Evolutionary conservation across 2,888 invertebrate species (phyloP).

Genomic region (Lottia gigantea): DNA sequence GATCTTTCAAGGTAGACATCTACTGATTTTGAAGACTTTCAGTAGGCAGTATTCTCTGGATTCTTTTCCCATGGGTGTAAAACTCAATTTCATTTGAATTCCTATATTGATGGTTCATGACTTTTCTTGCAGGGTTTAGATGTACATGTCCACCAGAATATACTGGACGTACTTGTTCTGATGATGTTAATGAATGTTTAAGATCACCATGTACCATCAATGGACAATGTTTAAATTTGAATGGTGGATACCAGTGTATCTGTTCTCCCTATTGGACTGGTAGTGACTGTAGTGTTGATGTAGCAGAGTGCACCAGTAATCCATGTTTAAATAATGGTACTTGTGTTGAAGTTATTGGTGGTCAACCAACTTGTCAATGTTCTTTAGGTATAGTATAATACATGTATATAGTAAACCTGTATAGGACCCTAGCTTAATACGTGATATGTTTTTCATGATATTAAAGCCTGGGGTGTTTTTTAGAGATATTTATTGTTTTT

Average conservation of each 20-base stretch:
- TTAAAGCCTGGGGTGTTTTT: too few relatives aligned
- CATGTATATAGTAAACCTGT: background rate
- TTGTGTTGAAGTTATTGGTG: conserved; percentile 72
- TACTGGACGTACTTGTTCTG: conserved; percentile 80
- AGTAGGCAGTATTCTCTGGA: too few relatives aligned
- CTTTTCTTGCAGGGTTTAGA: conserved; percentile 23
- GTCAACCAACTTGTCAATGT: conserved; percentile 33
- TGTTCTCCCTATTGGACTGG: conserved; percentile 71
- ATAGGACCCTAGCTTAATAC: too few relatives aligned
- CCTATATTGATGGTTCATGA: background rate
- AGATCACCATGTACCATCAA: conserved; percentile 41
- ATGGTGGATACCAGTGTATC: conserved; percentile 88
- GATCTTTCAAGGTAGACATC: too few relatives aligned
- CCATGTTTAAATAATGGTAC: conserved; percentile 91
- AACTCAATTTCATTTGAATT: background rate
- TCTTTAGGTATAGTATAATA: conserved; percentile 23
- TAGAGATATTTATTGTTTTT: too few relatives aligned
- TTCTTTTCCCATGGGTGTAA: background rate
- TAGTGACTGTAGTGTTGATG: conserved; percentile 65
- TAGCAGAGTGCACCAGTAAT: conserved; percentile 80
- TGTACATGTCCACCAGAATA: conserved; percentile 67
- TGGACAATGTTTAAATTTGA: conserved; percentile 84
- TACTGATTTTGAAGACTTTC: too few relatives aligned
- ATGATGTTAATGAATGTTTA: conserved; percentile 82
- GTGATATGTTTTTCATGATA: too few relatives aligned